Evolutionary conservation across 2,113 vertebrate genomes (phyloP).

Genomic region (Heterotis niloticus): DNA sequence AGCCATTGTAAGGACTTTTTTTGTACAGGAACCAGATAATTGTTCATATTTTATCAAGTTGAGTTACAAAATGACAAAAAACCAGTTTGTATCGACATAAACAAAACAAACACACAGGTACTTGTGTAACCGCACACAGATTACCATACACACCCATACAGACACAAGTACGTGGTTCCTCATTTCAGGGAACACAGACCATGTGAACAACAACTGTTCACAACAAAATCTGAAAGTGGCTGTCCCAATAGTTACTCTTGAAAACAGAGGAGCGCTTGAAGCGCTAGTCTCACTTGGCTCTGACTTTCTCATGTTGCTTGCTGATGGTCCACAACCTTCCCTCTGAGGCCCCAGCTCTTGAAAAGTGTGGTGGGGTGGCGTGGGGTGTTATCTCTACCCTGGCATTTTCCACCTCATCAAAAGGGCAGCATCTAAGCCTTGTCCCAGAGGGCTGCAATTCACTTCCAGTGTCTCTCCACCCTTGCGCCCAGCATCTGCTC

Average conservation of each 20-base stretch:
- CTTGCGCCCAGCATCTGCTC: background rate
- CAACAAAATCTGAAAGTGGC: background rate
- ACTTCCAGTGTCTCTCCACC: background rate
- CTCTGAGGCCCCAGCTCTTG: background rate
- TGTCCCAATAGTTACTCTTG: constrained; percentile 11
- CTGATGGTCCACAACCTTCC: background rate
- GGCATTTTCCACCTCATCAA: background rate
- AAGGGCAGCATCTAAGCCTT: constrained; percentile 1
- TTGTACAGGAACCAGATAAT: background rate
- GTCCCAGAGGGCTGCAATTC: background rate
- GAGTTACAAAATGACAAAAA: constrained; percentile 10
- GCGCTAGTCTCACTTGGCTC: constrained; percentile 11
- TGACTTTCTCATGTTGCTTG: background rate
- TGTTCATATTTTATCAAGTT: background rate
- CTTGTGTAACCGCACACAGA: background rate
- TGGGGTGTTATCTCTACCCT: constrained; percentile 34
- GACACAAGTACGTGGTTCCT: constrained; percentile 50
- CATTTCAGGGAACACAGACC: constrained; percentile 47
- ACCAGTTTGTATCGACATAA: constrained; percentile 39
- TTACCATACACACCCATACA: background rate
- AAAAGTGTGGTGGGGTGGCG: background rate
- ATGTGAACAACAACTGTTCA: background rate
- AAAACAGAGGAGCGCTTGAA: background rate
- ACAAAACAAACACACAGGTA: constrained; percentile 42
- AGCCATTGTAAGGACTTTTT: too few relatives aligned